Percentiles rank a stretch among this genome's conserved stretches.
Evolutionary conservation across 2,113 vertebrate genomes (phyloP).

Genomic region (Rhynchomys soricoides): DNA sequence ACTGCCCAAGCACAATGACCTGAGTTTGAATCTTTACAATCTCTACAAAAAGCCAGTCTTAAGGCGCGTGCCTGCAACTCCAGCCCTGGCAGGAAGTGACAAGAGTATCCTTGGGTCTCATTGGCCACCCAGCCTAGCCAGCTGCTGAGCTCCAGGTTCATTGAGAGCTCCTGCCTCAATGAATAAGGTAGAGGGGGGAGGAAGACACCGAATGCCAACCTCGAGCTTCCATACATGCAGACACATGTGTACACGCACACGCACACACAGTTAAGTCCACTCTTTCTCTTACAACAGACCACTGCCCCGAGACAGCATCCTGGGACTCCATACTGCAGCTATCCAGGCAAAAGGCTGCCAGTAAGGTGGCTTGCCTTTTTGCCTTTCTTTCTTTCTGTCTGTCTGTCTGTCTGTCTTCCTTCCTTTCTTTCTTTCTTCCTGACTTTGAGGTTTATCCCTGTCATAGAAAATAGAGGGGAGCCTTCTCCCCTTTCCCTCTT

Average conservation of each 20-base stretch:
- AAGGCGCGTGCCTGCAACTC: not conserved
- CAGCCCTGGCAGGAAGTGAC: not conserved
- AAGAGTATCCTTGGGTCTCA: not conserved
- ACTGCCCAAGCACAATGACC: not conserved
- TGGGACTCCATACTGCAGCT: not conserved
- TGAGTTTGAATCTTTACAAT: not conserved
- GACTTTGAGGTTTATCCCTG: not conserved
- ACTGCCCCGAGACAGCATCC: not conserved
- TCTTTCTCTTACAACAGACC: conserved; percentile 65
- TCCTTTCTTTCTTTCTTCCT: not conserved
- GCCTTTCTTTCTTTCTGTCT: fast-evolving
- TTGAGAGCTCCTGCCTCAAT: not conserved
- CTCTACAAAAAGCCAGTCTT: too few species aligned
- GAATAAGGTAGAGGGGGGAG: not conserved
- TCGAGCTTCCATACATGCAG: not conserved
- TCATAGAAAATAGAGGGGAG: too few species aligned
- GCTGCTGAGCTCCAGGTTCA: not conserved
- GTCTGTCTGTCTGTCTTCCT: fast-evolving
- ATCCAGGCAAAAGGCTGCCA: not conserved
- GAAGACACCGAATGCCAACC: not conserved
- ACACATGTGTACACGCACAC: not conserved
- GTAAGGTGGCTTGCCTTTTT: not conserved
- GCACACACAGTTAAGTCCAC: not conserved
- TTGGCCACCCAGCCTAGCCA: not conserved
- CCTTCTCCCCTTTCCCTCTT: fast-evolving